phyloP scores from a whole-genome alignment of 1,140 invertebrate genomes.

The Anadara kagoshimensis region DNA sequence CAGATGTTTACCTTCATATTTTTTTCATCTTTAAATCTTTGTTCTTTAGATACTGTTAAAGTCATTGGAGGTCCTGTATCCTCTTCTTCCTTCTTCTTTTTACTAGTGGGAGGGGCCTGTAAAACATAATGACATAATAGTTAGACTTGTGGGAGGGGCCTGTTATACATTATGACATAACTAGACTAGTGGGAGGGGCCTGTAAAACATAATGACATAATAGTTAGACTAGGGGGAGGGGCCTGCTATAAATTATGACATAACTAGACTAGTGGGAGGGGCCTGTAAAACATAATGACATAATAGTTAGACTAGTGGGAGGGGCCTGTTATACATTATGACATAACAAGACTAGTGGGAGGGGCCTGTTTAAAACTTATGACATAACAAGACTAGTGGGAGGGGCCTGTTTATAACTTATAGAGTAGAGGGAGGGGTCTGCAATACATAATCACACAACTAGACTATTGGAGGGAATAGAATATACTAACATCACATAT shows the following conservation, averaged over 20 bases:
- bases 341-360: constrained; percentile 52
- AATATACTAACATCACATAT: no score
- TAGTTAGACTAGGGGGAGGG: no score
- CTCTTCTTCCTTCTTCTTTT: constrained; percentile 89
- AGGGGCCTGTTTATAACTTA: no score
- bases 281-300: constrained; percentile 34
- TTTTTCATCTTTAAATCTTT: constrained; percentile 93
- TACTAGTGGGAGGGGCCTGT: constrained; percentile 56
- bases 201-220: constrained; percentile 15
- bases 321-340: no score
- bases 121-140: background rate
- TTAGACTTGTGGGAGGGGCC: no score
- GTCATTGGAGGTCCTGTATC: constrained; percentile 85
- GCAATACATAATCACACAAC: no score
- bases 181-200: constrained; percentile 55
- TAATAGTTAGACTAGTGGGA: no score
- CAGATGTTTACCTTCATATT: constrained; percentile 81
- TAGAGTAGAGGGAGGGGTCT: no score
- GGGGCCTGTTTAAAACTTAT: constrained; percentile 41
- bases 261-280: constrained; percentile 52
- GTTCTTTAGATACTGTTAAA: constrained; percentile 91
- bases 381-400: no score
- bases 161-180: no score
- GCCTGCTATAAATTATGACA: no score
- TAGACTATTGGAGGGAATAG: no score